Percentiles rank a stretch among this genome's conserved stretches.
Conservation (phyloP, 1,140 invertebrate species). For the Lycorma delicatula region DNA sequence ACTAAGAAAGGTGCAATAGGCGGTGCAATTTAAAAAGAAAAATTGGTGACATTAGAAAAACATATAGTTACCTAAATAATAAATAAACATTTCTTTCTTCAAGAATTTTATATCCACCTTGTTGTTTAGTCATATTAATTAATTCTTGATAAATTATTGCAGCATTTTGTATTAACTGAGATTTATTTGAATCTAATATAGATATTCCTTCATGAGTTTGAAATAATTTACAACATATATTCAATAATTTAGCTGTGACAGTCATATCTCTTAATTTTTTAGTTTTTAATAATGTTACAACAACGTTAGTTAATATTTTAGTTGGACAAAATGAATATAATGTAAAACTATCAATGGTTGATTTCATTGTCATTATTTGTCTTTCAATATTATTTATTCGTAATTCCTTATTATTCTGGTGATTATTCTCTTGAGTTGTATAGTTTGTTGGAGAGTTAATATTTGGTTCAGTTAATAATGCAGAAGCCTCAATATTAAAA, state of each 20-base stretch:
- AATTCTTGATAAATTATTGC: not conserved
- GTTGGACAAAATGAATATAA: not conserved
- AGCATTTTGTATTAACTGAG: not conserved
- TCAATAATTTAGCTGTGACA: not conserved
- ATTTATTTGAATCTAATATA: not conserved
- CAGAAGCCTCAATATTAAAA: too few species aligned
- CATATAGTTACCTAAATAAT: not conserved
- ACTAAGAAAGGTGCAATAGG: too few species aligned
- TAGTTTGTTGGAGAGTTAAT: not conserved
- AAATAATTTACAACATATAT: not conserved
- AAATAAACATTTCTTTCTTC: not conserved
- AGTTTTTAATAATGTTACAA: not conserved
- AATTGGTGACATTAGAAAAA: too few species aligned
- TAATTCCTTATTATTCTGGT: not conserved
- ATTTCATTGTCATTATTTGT: too few species aligned
- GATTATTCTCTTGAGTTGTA: not conserved
- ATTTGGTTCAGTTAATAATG: not conserved
- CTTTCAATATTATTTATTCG: too few species aligned
- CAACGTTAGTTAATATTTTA: not conserved
- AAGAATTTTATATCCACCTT: not conserved
- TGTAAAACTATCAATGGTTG: not conserved
- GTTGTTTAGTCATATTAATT: not conserved
- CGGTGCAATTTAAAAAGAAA: too few species aligned
- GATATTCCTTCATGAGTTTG: not conserved
- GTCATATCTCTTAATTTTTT: not conserved